phyloP scores from a whole-genome alignment of 2,113 vertebrate genomes.

The Heliornis fulica region DNA sequence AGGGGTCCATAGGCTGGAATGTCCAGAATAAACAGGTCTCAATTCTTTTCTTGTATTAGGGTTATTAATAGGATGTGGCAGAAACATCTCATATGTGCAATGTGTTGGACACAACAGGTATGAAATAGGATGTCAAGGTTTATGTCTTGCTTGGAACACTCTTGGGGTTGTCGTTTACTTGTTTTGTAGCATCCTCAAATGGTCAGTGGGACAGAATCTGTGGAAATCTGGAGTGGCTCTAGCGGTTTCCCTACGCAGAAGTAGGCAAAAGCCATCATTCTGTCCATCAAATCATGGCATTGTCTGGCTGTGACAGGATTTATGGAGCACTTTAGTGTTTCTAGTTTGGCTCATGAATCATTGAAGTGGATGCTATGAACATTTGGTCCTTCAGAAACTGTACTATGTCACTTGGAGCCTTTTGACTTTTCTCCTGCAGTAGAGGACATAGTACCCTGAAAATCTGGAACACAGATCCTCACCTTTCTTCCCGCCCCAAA shows the following conservation, averaged over 20 bases:
- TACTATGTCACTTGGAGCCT: neutral
- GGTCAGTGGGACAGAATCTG: neutral
- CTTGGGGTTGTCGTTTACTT: fast-evolving
- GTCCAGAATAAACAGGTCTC: neutral
- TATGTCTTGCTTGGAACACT: neutral
- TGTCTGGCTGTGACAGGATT: neutral
- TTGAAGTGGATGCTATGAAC: neutral
- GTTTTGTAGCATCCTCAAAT: neutral
- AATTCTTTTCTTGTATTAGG: neutral
- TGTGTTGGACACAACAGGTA: neutral
- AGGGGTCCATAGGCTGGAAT: neutral
- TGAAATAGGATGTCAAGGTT: neutral
- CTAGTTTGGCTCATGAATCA: neutral
- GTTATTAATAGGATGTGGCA: neutral
- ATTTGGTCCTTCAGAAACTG: neutral
- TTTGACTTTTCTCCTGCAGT: neutral
- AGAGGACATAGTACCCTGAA: neutral
- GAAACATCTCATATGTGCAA: neutral
- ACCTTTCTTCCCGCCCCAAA: neutral
- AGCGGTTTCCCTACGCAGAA: neutral
- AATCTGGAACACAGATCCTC: neutral
- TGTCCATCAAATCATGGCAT: neutral
- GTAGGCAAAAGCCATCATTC: neutral
- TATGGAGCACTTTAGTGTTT: neutral
- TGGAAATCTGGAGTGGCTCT: neutral